Conservation (phyloP, 2,113 vertebrate species). For the Tragulus kanchil region DNA sequence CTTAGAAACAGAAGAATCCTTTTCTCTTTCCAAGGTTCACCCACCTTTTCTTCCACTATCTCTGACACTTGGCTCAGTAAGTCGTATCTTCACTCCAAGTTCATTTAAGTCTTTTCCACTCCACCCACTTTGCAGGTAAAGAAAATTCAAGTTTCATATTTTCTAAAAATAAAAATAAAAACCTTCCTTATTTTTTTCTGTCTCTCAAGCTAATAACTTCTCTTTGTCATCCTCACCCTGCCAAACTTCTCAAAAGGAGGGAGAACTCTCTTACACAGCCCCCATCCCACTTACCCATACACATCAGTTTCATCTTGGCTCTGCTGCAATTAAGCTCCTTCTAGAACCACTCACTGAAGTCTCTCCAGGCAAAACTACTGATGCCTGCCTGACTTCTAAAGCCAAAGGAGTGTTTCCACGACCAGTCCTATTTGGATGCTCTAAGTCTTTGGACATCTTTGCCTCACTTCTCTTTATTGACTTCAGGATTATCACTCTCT, state of each 20-base stretch:
- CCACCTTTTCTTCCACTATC: conserved; percentile 39
- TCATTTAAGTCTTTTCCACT: conserved; percentile 7
- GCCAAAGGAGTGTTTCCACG: conserved; percentile 54
- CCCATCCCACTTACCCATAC: neutral
- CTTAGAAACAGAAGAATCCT: neutral
- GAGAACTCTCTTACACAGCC: neutral
- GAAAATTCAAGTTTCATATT: conserved; percentile 49
- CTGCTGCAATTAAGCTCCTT: neutral
- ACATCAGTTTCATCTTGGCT: neutral
- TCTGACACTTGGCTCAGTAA: conserved; percentile 49
- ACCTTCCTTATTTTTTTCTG: neutral
- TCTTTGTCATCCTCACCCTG: neutral
- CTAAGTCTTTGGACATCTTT: neutral
- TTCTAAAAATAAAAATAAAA: conserved; percentile 66
- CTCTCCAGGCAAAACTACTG: conserved; percentile 15
- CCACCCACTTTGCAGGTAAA: conserved; percentile 22
- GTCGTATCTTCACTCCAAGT: neutral
- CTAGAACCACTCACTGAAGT: neutral
- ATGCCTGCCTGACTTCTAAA: conserved; percentile 63
- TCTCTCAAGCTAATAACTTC: neutral
- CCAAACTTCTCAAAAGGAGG: neutral
- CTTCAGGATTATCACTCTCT: neutral
- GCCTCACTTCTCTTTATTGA: neutral
- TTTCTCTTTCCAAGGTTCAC: neutral
- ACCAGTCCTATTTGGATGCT: conserved; percentile 39